Base-by-base conservation (phyloP, 2,113 vertebrate genomes). In the Paradoxurus hermaphroditus region DNA sequence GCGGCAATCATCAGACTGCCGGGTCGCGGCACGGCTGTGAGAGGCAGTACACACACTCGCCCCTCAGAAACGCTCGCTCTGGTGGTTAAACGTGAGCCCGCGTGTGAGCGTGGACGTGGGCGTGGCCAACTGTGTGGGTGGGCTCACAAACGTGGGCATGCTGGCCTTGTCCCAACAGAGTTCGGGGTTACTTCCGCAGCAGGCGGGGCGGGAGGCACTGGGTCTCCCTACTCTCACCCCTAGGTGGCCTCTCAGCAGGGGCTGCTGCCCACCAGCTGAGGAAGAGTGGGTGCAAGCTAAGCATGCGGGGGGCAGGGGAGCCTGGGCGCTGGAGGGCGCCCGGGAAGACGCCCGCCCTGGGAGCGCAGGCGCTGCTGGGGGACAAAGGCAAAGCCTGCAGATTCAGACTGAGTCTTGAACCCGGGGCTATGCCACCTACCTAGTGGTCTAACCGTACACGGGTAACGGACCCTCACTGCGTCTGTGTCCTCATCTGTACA, bases 11-110 rank as follows among this genome's bases (percentile, higher is more conserved):
- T 36, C 39, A 0, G 0, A 23, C 21, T 1, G 31, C 59, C 23
- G 68, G 6, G 44, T 79, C 4, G 0, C 2, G 86, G 86, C 7
- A 2, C 5, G 4, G 44, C 68, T 36, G 21, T 16, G 12, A 94
- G 63, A 19, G 19, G 21, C 1, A 19, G n/a, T 25, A 63, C 53
- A 9, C 9, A 19, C 0, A 0, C 4, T 16, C 12, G 46, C 9
- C 4, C 67, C 56, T 11, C 21, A 5, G 14, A 39, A 68, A 16
- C 6, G 15, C 2, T 13, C 6, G 0, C 13, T 12, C 53, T 78
- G 13, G 1, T n/a, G 59, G 83, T 70, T 63, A 65, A 75, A 44
- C 0, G 0, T 12, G 65, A 29, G 46, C 39, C 41, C 15, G 0
- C 23, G 65, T 14, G 1, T 5, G 8, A 79, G n/a, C 0, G 4